These are phyloP conservation scores for Drosophila meridionalis DNA, from an alignment of 2,888 invertebrate genomes.

Conservation along the genomic window DNA sequence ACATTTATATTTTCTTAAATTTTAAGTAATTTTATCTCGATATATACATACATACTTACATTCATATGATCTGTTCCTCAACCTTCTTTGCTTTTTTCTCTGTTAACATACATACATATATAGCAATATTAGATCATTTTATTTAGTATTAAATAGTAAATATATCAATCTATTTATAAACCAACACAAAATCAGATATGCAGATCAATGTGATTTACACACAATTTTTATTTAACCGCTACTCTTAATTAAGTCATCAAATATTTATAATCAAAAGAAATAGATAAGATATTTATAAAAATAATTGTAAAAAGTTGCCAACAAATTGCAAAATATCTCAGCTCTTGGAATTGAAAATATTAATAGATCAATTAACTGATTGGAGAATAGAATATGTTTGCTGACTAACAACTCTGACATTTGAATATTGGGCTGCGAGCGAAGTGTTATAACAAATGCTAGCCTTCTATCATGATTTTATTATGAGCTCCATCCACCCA, in stretches of 20 bases:
- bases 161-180: too few species aligned
- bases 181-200: too few species aligned
- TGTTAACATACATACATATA: too few species aligned
- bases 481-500: background rate
- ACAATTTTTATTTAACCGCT: background rate
- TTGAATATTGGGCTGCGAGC: conserved; percentile 21
- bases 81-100: too few species aligned
- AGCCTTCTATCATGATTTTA: conserved; percentile 15
- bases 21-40: too few species aligned
- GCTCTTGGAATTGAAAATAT: conserved; percentile 7
- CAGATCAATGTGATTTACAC: background rate
- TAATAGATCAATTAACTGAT: conserved; percentile 46
- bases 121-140: too few species aligned
- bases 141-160: too few species aligned
- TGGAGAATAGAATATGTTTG: conserved; percentile 12
- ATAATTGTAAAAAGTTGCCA: background rate
- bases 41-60: too few species aligned
- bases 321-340: background rate
- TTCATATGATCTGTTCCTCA: too few species aligned
- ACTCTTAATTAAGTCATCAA: too few species aligned
- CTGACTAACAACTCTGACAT: conserved; percentile 31
- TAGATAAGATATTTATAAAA: background rate
- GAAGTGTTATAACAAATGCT: conserved; percentile 4
- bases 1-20: too few species aligned
- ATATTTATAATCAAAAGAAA: background rate